These are phyloP conservation scores for Chiridota heheva DNA, from an alignment of 35 echinoderm and acorn worm genomes.

Conservation along the genomic window DNA sequence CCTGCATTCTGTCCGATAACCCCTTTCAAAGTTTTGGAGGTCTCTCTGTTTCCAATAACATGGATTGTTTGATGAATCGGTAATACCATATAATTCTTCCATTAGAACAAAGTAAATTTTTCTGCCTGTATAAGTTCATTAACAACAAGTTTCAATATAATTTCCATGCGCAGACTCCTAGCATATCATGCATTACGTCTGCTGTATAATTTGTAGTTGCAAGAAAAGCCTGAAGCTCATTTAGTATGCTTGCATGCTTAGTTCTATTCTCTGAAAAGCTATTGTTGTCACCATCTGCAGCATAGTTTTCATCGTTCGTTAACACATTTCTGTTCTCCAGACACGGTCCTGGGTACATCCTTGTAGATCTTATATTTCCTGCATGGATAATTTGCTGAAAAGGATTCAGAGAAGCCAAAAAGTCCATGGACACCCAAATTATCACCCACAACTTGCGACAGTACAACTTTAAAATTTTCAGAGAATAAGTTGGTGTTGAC, in stretches of 20 bases:
- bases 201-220: constrained; percentile 1
- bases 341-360: neutral
- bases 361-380: constrained; percentile 38
- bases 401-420: constrained; percentile 55
- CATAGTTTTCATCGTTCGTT: constrained; percentile 38
- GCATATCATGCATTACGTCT: constrained; percentile 38
- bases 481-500: constrained; percentile 24
- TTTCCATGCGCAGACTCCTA: constrained; percentile 10
- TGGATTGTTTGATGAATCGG: neutral
- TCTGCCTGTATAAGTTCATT: neutral
- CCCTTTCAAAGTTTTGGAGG: neutral
- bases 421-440: constrained; percentile 60
- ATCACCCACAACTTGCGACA: constrained; percentile 58
- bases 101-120: constrained; percentile 6
- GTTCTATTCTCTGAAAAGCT: neutral
- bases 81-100: constrained; percentile 14
- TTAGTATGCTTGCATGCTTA: neutral
- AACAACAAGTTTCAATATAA: constrained; percentile 13
- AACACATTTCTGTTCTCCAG: neutral
- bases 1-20: neutral
- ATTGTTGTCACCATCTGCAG: constrained; percentile 4
- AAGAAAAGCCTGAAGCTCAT: constrained; percentile 13
- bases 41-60: neutral
- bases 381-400: constrained; percentile 58
- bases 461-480: constrained; percentile 42